Evolutionary conservation across 1,140 invertebrate species (phyloP), one percentile per base, ranked within the genome.

Genomic region (Cydia strobilella): DNA sequence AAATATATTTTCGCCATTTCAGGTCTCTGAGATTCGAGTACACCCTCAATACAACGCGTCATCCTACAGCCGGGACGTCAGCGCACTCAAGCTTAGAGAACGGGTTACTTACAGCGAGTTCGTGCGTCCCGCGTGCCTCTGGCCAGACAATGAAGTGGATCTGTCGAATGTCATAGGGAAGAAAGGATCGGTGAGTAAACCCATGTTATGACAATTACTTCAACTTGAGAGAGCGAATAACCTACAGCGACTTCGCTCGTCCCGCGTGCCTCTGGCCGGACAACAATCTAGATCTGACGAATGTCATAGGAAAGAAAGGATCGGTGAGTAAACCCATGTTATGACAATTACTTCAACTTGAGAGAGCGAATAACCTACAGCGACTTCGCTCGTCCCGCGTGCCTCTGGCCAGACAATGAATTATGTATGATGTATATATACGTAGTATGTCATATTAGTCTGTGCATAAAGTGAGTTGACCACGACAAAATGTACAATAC

Each of bases 231-330:
- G 87, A 93, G 3, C 76, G 87, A 0, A 90, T 94, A 0, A 81
- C 93, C 18, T 94, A 93, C 73, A 93, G 89, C 0, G 82, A 90
- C 23, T 93, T 77, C 69, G 94, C 95, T n/a, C 86, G 93, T 23
- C 94, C 95, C 0, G 91, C 94, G 9, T 96, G 95, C 79, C 86
- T 96, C 2, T 96, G 95, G 95, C 87, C 93, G 0, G 93, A 93
- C 2, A 77, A 89, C 23, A 78, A 86, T 76, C 76, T 75, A 0
- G 86, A 93, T 20, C 81, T 95, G 0, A 88, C 89, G 4, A 83
- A 85, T 66, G 84, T 95, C 59, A 86, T 94, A 18, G 91, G 90
- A 1, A 90, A 89, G 78, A 89, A 88, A 74, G 94, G 94, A 82
- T 91, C 89, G 42, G 93, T 93, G 74, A 85, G 86, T 85, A n/a